Evolutionary conservation across 2,888 invertebrate species (phyloP), one percentile per base, ranked within the genome.

Genomic region (Tetranychus piercei): DNA sequence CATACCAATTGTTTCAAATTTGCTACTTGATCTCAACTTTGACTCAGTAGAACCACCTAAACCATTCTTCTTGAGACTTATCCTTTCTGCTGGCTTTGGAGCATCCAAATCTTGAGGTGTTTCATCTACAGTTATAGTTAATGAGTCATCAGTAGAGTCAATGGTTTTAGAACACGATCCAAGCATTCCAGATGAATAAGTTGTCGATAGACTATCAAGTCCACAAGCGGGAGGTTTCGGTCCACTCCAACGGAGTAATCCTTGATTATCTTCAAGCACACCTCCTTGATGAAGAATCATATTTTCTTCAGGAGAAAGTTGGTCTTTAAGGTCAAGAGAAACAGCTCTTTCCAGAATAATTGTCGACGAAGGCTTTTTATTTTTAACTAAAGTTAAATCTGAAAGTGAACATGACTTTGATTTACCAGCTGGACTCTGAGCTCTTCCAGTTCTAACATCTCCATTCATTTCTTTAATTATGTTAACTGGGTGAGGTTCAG

Each of bases 391-490:
- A 0, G 90, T 89, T 73, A 91, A 83, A 82, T 91, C 90, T 0
- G 90, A 90, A 1, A 90, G 84, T 65, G 90, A 90, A 0, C 90
- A 88, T 2, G 90, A 90, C 83, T 88, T 89, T 22, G 90, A 83
- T 44, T 76, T 76, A 44, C 71, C 71, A 34, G 69, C 34, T 69
- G 69, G 34, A 69, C 69, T 69, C 18, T 18, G 69, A 23, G 34
- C 20, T 23, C 20, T 18, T 20, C 22, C 9, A 69, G 20, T 20
- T 11, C 34, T 18, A 69, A 5, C 34, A 20, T 69, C 69, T 20
- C 20, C 8, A 11, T 69, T 23, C 5, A 23, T 22, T 20, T 69
- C 22, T 22, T 55, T 55, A 7, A 55, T 15, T 15, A 55, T 15
- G 15, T 55, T 55, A 5, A 55, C 55, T 55, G 55, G 11, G 9